phyloP scores from a whole-genome alignment of 2,113 vertebrate species.

The Scomber japonicus region DNA sequence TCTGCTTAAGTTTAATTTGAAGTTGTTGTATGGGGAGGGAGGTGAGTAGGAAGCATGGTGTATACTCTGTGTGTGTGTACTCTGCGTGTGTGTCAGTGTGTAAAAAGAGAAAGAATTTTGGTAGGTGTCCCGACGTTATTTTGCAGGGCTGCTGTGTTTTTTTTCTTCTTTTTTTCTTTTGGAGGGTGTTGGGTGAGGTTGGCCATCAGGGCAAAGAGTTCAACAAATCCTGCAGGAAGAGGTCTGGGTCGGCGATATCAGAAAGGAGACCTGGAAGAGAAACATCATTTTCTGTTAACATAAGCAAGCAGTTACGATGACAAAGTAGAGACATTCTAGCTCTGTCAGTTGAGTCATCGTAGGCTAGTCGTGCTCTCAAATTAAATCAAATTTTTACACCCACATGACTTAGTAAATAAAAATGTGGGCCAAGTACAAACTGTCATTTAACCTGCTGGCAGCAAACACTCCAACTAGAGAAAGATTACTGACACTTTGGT shows the following conservation, averaged over 20 bases:
- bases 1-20: constrained; percentile 74
- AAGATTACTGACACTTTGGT: no score
- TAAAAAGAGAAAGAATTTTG: constrained; percentile 51
- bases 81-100: constrained; percentile 48
- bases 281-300: background rate
- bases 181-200: constrained; percentile 43
- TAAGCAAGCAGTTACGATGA: background rate
- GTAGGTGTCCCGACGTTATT: constrained; percentile 55
- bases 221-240: constrained; percentile 95
- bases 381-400: no score
- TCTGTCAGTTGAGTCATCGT: no score
- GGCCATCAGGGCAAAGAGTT: constrained; percentile 94
- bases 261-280: constrained; percentile 90
- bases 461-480: no score
- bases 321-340: background rate
- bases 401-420: no score
- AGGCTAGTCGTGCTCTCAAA: background rate
- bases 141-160: constrained; percentile 50
- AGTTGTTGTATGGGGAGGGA: constrained; percentile 58
- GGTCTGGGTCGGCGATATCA: constrained; percentile 92
- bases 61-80: constrained; percentile 54
- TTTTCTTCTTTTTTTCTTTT: background rate
- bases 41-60: constrained; percentile 65
- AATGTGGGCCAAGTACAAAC: no score
- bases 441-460: no score